A percentile compares a stretch with the other conserved stretches of the same genome.
Conservation (phyloP, 1,140 invertebrate species). For the Drosophila ogumai region DNA sequence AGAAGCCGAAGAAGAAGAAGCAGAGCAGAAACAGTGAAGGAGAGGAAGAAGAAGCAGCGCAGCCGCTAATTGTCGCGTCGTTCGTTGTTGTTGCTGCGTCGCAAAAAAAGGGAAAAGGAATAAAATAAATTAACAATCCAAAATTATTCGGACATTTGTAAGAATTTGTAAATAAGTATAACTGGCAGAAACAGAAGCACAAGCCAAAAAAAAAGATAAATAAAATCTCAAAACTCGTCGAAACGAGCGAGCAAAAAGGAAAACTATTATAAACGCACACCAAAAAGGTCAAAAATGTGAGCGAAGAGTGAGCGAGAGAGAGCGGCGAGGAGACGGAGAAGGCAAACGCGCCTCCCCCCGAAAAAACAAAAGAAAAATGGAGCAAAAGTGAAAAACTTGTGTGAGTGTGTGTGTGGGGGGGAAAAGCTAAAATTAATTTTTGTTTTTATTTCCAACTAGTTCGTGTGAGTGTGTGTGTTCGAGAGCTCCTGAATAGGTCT, state of each 20-base stretch:
- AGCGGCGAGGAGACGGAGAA: slow-evolving; percentile 23
- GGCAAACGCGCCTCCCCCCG: slow-evolving; percentile 25
- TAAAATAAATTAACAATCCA: slow-evolving; percentile 7
- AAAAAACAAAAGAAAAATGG: slow-evolving; percentile 66
- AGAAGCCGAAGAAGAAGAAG: slow-evolving; percentile 47
- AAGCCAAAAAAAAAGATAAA: slow-evolving; percentile 3
- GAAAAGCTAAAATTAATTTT: slow-evolving; percentile 82
- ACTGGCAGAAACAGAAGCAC: background rate
- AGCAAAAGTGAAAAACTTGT: slow-evolving; percentile 75
- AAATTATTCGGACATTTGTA: slow-evolving; percentile 4
- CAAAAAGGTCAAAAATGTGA: slow-evolving; percentile 57
- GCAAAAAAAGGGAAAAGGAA: slow-evolving; percentile 53
- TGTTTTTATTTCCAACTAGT: slow-evolving; percentile 73
- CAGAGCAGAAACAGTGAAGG: slow-evolving; percentile 45
- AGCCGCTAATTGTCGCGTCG: slow-evolving; percentile 76
- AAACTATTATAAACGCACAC: slow-evolving; percentile 40
- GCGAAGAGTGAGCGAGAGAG: slow-evolving; percentile 15
- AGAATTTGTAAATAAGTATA: slow-evolving; percentile 13
- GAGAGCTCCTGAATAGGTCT: background rate
- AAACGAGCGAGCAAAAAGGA: slow-evolving; percentile 34
- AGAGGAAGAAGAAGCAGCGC: slow-evolving; percentile 65
- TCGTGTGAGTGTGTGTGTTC: slow-evolving; percentile 25
- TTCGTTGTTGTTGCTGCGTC: slow-evolving; percentile 52
- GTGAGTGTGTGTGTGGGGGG: slow-evolving; percentile 35
- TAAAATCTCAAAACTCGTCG: slow-evolving; percentile 38